Evolutionary conservation across 2,888 invertebrate genomes (phyloP).

Genomic region (Phyllotreta cruciferae): DNA sequence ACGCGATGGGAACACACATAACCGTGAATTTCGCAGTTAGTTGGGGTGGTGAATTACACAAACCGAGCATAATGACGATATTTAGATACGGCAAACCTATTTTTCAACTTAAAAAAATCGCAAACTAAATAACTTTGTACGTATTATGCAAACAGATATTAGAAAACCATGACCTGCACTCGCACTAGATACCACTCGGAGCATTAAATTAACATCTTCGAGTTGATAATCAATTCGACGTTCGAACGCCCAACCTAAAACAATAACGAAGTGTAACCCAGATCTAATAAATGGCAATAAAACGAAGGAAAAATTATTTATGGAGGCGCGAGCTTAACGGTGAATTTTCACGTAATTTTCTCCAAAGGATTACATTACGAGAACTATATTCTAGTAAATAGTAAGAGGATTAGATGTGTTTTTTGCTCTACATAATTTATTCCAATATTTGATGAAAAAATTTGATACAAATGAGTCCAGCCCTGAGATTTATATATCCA

Average conservation of each 20-base stretch:
- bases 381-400: too few species aligned
- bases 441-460: background rate
- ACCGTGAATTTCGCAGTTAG: too few species aligned
- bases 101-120: too few species aligned
- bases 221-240: slow-evolving; percentile 1
- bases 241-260: slow-evolving; percentile 2
- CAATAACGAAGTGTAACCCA: slow-evolving; percentile 7
- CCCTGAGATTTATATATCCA: slow-evolving; percentile 20
- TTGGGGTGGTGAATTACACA: too few species aligned
- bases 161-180: slow-evolving; percentile 1
- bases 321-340: slow-evolving; percentile 1
- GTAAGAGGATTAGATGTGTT: too few species aligned
- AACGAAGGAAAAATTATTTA: background rate
- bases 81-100: too few species aligned
- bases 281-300: slow-evolving; percentile 1
- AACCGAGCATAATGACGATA: too few species aligned
- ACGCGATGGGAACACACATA: too few species aligned
- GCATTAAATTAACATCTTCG: slow-evolving; percentile 8
- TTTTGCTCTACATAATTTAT: too few species aligned
- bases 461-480: slow-evolving; percentile 13
- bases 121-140: too few species aligned
- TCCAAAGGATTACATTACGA: background rate
- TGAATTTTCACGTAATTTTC: slow-evolving; percentile 11
- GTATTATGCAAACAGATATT: too few species aligned
- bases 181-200: background rate